Conservation (phyloP, 2,113 vertebrate species). For the Myocastor coypus region DNA sequence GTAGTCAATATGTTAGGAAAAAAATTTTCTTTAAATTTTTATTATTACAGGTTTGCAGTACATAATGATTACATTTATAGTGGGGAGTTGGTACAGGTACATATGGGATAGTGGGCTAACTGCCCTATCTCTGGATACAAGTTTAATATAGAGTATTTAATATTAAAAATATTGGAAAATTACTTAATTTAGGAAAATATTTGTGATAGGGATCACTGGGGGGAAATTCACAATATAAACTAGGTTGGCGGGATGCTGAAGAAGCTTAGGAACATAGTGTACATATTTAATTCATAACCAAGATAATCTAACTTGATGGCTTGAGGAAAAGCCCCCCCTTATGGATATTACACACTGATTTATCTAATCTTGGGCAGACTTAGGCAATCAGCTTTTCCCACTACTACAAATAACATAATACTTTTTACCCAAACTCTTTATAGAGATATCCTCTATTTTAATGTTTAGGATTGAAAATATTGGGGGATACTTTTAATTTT, state of each 20-base stretch:
- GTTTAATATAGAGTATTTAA: no score
- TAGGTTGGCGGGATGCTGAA: background rate
- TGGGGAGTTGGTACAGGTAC: no score
- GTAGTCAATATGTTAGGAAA: background rate
- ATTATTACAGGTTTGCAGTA: no score
- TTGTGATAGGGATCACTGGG: background rate
- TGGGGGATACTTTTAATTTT: constrained; percentile 13
- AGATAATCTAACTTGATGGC: constrained; percentile 14
- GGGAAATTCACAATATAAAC: background rate
- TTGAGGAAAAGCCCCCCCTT: background rate
- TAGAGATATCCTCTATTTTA: constrained; percentile 26
- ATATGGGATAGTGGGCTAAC: no score
- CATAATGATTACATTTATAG: no score
- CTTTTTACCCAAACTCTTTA: background rate
- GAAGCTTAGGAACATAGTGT: background rate
- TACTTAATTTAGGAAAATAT: constrained; percentile 34
- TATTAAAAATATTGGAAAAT: background rate
- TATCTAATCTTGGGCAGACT: constrained; percentile 35
- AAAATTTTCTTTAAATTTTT: no score
- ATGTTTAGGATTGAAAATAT: constrained; percentile 24
- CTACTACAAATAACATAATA: constrained; percentile 3
- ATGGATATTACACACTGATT: constrained; percentile 24
- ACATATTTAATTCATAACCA: background rate
- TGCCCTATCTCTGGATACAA: no score
- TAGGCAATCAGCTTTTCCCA: constrained; percentile 5